These are phyloP conservation scores for Junonia oenone DNA, from an alignment of 2,888 invertebrate genomes.

Conservation along the genomic window DNA sequence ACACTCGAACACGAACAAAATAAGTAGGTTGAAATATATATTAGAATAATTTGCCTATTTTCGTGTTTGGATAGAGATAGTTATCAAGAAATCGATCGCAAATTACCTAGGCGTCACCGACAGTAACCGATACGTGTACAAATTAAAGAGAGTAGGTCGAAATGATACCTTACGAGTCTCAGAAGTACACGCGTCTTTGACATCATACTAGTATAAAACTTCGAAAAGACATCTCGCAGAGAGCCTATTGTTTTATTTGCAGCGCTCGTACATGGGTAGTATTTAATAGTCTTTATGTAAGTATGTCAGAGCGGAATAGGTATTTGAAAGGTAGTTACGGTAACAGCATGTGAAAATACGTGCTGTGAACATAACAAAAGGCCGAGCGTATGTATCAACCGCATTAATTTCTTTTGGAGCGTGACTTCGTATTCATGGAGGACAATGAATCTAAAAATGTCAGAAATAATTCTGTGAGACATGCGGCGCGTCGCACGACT, in stretches of 20 bases:
- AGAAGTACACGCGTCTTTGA: slow-evolving; percentile 7
- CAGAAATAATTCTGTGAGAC: slow-evolving; percentile 77
- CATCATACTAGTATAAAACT: slow-evolving; percentile 9
- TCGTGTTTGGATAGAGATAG: slow-evolving; percentile 33
- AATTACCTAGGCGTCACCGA: slow-evolving; percentile 13
- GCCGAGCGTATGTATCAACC: slow-evolving; percentile 45
- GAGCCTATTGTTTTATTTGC: slow-evolving; percentile 12
- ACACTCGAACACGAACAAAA: not conserved
- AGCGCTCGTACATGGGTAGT: not conserved
- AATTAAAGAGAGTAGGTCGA: slow-evolving; percentile 18
- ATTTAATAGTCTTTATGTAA: slow-evolving; percentile 24
- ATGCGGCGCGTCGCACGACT: slow-evolving; percentile 44
- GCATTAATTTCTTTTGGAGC: slow-evolving; percentile 77
- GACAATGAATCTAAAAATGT: slow-evolving; percentile 76
- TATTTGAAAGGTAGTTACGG: slow-evolving; percentile 30
- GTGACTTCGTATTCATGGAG: slow-evolving; percentile 68
- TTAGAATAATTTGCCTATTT: slow-evolving; percentile 6
- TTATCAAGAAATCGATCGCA: slow-evolving; percentile 50
- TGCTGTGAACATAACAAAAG: slow-evolving; percentile 42
- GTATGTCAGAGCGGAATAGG: slow-evolving; percentile 29
- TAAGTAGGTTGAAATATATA: not conserved
- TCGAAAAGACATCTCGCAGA: slow-evolving; percentile 10
- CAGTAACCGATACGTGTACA: slow-evolving; percentile 12
- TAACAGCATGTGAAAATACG: slow-evolving; percentile 34
- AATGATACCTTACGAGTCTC: slow-evolving; percentile 12